Conservation (phyloP, 2,888 invertebrate species). For the Melangyna quadrimaculata region DNA sequence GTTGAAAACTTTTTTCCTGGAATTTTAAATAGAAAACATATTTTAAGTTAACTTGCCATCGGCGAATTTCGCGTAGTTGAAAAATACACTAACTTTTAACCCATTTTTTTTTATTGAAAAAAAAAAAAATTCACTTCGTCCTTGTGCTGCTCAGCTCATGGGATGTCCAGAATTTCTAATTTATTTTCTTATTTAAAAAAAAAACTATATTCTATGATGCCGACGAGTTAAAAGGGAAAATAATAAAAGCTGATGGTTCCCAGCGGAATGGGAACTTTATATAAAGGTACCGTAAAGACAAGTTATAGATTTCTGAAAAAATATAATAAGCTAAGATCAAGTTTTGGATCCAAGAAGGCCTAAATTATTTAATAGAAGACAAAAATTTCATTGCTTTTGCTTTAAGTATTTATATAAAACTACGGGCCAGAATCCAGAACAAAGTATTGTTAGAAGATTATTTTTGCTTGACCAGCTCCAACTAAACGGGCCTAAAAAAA, state of each 20-base stretch:
- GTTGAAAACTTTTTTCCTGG: slow-evolving; percentile 13
- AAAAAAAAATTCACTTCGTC: background rate
- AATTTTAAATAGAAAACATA: background rate
- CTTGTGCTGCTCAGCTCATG: background rate
- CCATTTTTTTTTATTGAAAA: background rate
- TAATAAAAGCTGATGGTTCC: background rate
- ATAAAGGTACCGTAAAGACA: background rate
- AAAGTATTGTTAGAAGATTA: no score
- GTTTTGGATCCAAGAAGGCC: no score
- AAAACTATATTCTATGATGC: slow-evolving; percentile 7
- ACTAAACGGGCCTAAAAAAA: no score
- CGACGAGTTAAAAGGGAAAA: background rate
- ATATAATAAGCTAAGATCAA: no score
- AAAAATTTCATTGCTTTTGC: no score
- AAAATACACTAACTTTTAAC: background rate
- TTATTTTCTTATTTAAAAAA: slow-evolving; percentile 51
- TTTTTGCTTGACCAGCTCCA: no score
- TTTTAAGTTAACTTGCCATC: slow-evolving; percentile 29
- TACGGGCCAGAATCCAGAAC: no score
- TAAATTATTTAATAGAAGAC: no score
- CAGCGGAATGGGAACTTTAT: background rate
- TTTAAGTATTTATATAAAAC: no score
- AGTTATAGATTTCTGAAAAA: background rate
- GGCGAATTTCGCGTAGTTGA: slow-evolving; percentile 5
- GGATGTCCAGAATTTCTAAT: slow-evolving; percentile 54